phyloP scores from a whole-genome alignment of 2,888 invertebrate genomes.

The Drosophila tripunctata region DNA sequence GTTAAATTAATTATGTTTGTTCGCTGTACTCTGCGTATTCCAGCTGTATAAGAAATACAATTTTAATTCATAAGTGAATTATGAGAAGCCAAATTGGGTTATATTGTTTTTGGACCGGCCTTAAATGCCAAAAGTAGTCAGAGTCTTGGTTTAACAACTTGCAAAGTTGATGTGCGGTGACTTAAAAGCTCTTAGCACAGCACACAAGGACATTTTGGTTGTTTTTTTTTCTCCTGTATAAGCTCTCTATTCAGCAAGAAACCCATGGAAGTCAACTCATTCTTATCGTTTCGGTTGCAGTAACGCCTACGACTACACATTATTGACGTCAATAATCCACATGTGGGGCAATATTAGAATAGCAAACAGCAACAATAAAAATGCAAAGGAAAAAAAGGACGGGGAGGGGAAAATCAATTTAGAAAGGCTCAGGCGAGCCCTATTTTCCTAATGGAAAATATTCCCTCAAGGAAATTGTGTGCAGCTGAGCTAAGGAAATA shows the following conservation, averaged over 20 bases:
- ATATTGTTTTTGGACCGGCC: background rate
- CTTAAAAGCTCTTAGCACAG: background rate
- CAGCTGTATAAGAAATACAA: background rate
- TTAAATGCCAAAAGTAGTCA: background rate
- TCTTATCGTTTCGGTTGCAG: slow-evolving; percentile 42
- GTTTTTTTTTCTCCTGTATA: background rate
- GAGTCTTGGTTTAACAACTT: slow-evolving; percentile 1
- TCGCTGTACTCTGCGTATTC: background rate
- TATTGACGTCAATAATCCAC: slow-evolving; percentile 34
- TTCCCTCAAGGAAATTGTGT: background rate
- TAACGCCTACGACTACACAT: slow-evolving; percentile 1
- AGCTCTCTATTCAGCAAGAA: background rate
- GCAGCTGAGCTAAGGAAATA: slow-evolving; percentile 4
- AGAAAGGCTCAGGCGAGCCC: background rate
- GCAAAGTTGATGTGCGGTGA: slow-evolving; percentile 1
- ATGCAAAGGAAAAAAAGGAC: background rate
- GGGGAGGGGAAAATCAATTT: slow-evolving; percentile 44
- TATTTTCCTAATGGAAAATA: slow-evolving; percentile 23
- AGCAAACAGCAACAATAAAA: slow-evolving; percentile 16
- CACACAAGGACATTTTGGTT: background rate
- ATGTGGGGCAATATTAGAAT: slow-evolving; percentile 17
- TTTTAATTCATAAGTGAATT: slow-evolving; percentile 26
- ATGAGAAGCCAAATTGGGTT: slow-evolving; percentile 16
- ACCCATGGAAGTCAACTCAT: slow-evolving; percentile 1
- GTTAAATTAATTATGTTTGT: slow-evolving; percentile 33